Conservation (phyloP, 2,888 invertebrate genomes). For the Agrenia bidenticulata region DNA sequence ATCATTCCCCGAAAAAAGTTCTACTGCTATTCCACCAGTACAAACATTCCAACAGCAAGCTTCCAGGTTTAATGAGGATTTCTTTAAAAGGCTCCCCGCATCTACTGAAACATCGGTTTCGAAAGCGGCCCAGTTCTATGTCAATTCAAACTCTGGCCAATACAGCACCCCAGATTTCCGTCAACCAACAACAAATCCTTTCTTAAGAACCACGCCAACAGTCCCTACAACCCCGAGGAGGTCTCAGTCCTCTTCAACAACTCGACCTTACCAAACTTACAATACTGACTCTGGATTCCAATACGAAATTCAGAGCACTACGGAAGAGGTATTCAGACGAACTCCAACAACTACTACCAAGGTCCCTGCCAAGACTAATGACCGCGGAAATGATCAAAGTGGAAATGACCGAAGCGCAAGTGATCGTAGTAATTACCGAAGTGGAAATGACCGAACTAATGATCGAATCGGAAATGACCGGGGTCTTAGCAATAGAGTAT, state of each 20-base stretch:
- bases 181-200: slow-evolving; percentile 38
- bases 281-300: not conserved
- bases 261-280: slow-evolving; percentile 21
- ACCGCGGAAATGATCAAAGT: too few species aligned
- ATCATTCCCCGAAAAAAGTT: slow-evolving; percentile 28
- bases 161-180: slow-evolving; percentile 35
- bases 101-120: slow-evolving; percentile 35
- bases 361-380: not conserved
- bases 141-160: slow-evolving; percentile 27
- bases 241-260: not conserved
- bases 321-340: slow-evolving; percentile 18
- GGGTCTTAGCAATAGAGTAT: slow-evolving; percentile 11
- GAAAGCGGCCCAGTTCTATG: slow-evolving; percentile 42
- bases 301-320: not conserved
- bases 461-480: not conserved
- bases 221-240: not conserved
- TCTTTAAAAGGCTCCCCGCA: slow-evolving; percentile 41
- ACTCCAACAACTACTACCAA: not conserved
- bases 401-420: too few species aligned
- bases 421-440: too few species aligned
- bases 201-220: slow-evolving; percentile 11
- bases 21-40: slow-evolving; percentile 32
- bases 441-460: too few species aligned
- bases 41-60: slow-evolving; percentile 52
- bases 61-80: slow-evolving; percentile 48